Conservation (phyloP, 2,113 vertebrate genomes). For the Erythrolamprus reginae region DNA sequence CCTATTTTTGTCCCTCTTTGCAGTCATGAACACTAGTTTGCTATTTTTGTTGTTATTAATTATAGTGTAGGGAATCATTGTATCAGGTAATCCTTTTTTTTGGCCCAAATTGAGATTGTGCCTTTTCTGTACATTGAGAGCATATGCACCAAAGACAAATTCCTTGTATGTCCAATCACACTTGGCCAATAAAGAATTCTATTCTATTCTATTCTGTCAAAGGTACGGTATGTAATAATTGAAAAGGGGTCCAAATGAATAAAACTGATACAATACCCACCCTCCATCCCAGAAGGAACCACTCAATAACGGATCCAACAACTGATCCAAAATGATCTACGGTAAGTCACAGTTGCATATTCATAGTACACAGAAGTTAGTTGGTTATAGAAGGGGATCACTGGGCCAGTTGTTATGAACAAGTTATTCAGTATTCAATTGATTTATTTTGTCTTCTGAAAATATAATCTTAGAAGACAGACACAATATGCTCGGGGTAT, state of each 20-base stretch:
- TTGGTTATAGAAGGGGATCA: neutral
- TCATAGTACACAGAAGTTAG: neutral
- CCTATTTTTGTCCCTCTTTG: conserved; percentile 19
- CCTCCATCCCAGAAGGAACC: neutral
- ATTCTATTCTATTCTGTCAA: too few species aligned
- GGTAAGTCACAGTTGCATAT: neutral
- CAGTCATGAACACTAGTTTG: conserved; percentile 11
- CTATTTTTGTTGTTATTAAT: neutral
- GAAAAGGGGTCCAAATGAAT: neutral
- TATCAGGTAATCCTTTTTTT: neutral
- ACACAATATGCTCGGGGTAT: neutral
- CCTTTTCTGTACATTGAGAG: too few species aligned
- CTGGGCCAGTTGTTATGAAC: neutral
- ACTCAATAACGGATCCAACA: neutral
- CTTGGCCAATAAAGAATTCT: too few species aligned
- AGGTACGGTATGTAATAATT: neutral
- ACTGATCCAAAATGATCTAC: too few species aligned
- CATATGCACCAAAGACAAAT: too few species aligned
- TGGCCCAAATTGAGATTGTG: neutral
- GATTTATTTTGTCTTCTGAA: neutral
- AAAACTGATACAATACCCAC: neutral
- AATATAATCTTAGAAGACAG: neutral
- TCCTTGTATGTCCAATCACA: too few species aligned
- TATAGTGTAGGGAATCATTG: conserved; percentile 3
- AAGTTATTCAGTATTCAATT: neutral